phyloP scores from a whole-genome alignment of 2,113 vertebrate genomes.

The Heloderma charlesbogerti region DNA sequence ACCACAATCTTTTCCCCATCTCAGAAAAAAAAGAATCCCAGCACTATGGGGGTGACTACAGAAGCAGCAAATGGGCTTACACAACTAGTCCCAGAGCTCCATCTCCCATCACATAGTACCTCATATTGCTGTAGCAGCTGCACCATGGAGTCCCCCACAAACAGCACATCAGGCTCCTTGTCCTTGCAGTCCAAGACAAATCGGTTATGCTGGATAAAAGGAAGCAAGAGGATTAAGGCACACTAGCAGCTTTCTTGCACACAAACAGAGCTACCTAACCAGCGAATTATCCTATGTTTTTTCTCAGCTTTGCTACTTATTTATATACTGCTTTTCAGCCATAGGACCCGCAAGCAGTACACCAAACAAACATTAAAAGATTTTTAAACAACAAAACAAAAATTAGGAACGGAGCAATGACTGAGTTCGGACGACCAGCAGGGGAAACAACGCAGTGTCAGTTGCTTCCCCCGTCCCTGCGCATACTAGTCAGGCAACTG shows the following conservation, averaged over 20 bases:
- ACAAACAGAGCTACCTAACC: constrained; percentile 5
- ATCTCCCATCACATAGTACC: constrained; percentile 67
- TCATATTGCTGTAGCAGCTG: constrained; percentile 95
- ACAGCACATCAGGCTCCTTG: constrained; percentile 90
- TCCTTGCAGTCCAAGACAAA: constrained; percentile 88
- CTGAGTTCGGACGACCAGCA: no score
- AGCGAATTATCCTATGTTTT: not conserved
- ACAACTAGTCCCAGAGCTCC: fast-evolving
- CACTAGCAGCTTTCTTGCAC: not conserved
- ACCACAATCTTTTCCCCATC: not conserved
- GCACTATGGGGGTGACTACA: no score
- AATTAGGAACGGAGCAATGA: no score
- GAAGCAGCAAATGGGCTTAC: fast-evolving
- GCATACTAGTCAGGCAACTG: no score
- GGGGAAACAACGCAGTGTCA: no score
- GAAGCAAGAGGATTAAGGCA: constrained; percentile 41
- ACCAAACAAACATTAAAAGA: no score
- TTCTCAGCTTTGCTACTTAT: no score
- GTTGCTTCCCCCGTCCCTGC: no score
- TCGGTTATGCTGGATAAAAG: constrained; percentile 79
- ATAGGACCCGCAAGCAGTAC: no score
- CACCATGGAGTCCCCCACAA: constrained; percentile 97
- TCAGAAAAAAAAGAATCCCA: not conserved
- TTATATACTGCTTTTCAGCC: no score
- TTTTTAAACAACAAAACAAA: no score